These are phyloP conservation scores for Abramis brama DNA, from an alignment of 2,113 vertebrate genomes.

Conservation along the genomic window DNA sequence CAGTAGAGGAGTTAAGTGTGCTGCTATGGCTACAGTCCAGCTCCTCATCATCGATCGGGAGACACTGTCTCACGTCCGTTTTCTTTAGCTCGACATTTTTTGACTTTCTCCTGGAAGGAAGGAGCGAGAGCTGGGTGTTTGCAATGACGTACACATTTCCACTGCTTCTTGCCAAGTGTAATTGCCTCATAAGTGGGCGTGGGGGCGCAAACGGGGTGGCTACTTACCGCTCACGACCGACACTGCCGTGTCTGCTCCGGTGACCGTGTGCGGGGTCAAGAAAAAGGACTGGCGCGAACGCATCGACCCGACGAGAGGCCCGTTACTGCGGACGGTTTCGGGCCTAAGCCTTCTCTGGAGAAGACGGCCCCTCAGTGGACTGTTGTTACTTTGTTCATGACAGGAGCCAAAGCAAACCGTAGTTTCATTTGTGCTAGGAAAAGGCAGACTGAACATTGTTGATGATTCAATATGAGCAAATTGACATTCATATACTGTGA, in stretches of 20 bases:
- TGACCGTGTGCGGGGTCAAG: conserved; percentile 34
- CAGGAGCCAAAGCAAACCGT: conserved; percentile 47
- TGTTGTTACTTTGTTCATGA: conserved; percentile 56
- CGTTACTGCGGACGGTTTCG: conserved; percentile 41
- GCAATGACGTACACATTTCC: conserved; percentile 72
- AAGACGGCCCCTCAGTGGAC: conserved; percentile 62
- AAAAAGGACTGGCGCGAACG: conserved; percentile 38
- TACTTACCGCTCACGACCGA: conserved; percentile 48
- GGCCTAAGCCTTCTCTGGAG: conserved; percentile 37
- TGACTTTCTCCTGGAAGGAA: conserved; percentile 55
- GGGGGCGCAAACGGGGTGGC: conserved; percentile 53
- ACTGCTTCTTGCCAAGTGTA: conserved; percentile 72
- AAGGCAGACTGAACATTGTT: conserved; percentile 35
- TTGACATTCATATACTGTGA: conserved; percentile 57
- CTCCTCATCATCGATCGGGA: conserved; percentile 44
- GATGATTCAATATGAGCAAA: conserved; percentile 30
- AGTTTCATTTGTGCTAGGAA: conserved; percentile 39
- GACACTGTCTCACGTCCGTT: conserved; percentile 44
- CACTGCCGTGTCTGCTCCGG: conserved; percentile 41
- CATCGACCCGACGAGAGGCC: conserved; percentile 52
- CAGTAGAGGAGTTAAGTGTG: conserved; percentile 55
- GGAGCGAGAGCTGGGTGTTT: conserved; percentile 50
- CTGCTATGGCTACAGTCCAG: conserved; percentile 55
- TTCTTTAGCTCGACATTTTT: conserved; percentile 60
- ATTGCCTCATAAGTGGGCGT: conserved; percentile 68